phyloP scores from a whole-genome alignment of 2,888 invertebrate species.

The Agonopterix alstromeriana region DNA sequence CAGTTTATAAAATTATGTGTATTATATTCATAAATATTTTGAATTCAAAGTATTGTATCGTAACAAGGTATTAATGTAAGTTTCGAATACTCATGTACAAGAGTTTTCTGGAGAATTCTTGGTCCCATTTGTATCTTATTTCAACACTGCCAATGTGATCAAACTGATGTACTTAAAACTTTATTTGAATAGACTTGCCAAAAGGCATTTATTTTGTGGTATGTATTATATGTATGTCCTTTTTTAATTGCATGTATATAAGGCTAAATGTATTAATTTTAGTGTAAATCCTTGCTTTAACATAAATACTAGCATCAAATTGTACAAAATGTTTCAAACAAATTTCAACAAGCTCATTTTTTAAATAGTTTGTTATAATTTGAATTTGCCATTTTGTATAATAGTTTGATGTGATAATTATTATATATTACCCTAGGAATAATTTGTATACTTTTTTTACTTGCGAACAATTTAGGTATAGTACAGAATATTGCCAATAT shows the following conservation, averaged over 20 bases:
- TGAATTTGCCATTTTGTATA: background rate
- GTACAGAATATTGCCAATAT: constrained; percentile 43
- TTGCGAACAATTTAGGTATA: constrained; percentile 23
- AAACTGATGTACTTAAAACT: constrained; percentile 55
- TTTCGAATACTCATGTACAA: constrained; percentile 25
- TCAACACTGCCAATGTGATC: constrained; percentile 40
- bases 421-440: constrained; percentile 4
- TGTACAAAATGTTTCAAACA: no score
- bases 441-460: constrained; percentile 8
- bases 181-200: constrained; percentile 28
- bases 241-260: constrained; percentile 54
- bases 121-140: constrained; percentile 8
- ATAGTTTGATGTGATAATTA: constrained; percentile 3
- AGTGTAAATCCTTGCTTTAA: constrained; percentile 38
- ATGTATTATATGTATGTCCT: constrained; percentile 30
- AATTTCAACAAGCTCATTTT: no score
- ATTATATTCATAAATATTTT: constrained; percentile 1
- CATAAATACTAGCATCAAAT: background rate
- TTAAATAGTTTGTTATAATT: no score
- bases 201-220: constrained; percentile 36
- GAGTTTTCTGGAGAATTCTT: constrained; percentile 12
- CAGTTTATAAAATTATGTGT: constrained; percentile 1
- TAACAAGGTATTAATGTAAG: constrained; percentile 17
- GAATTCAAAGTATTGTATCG: background rate
- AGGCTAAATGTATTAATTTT: constrained; percentile 47